These are phyloP conservation scores for Phocides pigmalion DNA, from an alignment of 1,140 invertebrate species.

Conservation along the genomic window DNA sequence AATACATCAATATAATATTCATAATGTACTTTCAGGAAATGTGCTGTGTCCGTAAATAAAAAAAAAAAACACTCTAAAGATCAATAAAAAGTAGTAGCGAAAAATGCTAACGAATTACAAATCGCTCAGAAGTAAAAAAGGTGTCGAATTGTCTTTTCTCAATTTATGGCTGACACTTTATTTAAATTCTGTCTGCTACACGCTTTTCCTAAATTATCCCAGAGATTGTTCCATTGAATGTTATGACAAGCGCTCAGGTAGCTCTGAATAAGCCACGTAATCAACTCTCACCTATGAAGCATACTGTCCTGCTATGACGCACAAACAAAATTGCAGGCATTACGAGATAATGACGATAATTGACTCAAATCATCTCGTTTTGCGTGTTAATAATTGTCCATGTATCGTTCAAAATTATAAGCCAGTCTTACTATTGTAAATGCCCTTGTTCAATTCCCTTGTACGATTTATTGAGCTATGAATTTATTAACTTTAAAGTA, in stretches of 20 bases:
- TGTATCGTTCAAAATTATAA: background rate
- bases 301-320: constrained; percentile 7
- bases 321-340: constrained; percentile 9
- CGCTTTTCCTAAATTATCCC: too few relatives aligned
- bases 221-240: background rate
- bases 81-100: too few relatives aligned
- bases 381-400: constrained; percentile 15
- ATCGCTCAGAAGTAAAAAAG: too few relatives aligned
- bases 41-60: too few relatives aligned
- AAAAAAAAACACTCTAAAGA: too few relatives aligned
- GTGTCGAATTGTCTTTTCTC: too few relatives aligned
- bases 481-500: background rate
- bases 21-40: too few relatives aligned
- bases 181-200: too few relatives aligned
- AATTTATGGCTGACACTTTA: too few relatives aligned
- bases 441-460: background rate
- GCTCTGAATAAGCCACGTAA: background rate
- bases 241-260: background rate
- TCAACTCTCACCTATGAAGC: background rate
- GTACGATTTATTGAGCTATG: background rate
- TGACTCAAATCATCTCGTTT: background rate
- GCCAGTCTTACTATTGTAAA: background rate
- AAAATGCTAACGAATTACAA: too few relatives aligned
- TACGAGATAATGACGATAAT: constrained; percentile 14
- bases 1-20: too few relatives aligned